These are phyloP conservation scores for Fabriciana adippe DNA, from an alignment of 2,888 invertebrate genomes.

Conservation along the genomic window DNA sequence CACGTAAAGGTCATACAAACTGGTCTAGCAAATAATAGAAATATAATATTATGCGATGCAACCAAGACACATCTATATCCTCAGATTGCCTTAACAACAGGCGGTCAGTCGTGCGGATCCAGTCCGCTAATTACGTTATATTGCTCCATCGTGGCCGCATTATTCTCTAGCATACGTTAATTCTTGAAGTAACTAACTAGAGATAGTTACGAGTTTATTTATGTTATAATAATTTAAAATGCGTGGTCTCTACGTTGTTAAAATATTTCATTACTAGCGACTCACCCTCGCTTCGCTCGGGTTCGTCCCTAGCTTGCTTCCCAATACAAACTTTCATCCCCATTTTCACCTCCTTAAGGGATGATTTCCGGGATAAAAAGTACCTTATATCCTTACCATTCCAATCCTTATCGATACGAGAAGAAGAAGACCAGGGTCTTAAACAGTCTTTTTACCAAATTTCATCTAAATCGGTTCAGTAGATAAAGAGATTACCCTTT, in stretches of 20 bases:
- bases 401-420: too few species aligned
- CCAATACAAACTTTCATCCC: too few species aligned
- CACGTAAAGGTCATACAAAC: conserved; percentile 23
- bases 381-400: too few species aligned
- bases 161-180: conserved; percentile 36
- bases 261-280: not conserved
- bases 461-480: too few species aligned
- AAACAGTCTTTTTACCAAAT: too few species aligned
- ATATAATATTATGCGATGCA: conserved; percentile 16
- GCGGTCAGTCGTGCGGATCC: conserved; percentile 41
- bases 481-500: too few species aligned
- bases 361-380: too few species aligned
- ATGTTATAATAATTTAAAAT: not conserved
- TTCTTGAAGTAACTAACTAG: conserved; percentile 17
- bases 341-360: too few species aligned
- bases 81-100: conserved; percentile 44
- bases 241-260: not conserved
- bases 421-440: too few species aligned
- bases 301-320: too few species aligned
- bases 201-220: conserved; percentile 14
- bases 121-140: conserved; percentile 46
- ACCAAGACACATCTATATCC: conserved; percentile 23
- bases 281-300: too few species aligned
- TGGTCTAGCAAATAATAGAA: conserved; percentile 21
- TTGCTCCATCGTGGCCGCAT: conserved; percentile 46